A percentile compares a stretch with the other conserved stretches of the same genome.
These are phyloP conservation scores for Euclidia mi DNA, from an alignment of 2,888 invertebrate species.

Conservation along the genomic window DNA sequence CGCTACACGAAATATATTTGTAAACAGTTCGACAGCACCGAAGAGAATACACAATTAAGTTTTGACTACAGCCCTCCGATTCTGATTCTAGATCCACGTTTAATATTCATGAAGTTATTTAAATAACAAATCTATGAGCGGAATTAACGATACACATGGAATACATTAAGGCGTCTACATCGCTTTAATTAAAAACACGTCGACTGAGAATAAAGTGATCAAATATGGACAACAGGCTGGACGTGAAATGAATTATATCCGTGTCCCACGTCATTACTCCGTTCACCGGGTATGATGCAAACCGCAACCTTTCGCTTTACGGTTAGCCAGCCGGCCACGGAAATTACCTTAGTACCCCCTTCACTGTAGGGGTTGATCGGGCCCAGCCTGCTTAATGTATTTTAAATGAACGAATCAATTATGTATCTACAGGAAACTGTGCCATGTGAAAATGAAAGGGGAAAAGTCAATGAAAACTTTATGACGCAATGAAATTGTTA, in stretches of 20 bases:
- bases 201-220: conserved; percentile 39
- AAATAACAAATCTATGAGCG: conserved; percentile 21
- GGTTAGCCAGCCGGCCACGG: conserved; percentile 51
- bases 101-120: conserved; percentile 39
- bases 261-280: conserved; percentile 40
- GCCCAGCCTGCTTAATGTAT: conserved; percentile 75
- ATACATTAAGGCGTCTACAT: conserved; percentile 26
- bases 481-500: conserved; percentile 63
- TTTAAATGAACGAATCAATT: conserved; percentile 81
- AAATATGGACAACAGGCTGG: conserved; percentile 39
- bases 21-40: background rate
- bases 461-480: conserved; percentile 67
- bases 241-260: conserved; percentile 51
- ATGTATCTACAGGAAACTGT: conserved; percentile 68
- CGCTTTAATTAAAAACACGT: conserved; percentile 45
- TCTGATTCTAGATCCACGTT: conserved; percentile 14
- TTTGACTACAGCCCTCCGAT: conserved; percentile 7
- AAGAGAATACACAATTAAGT: conserved; percentile 19
- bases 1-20: background rate
- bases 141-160: conserved; percentile 29
- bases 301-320: conserved; percentile 30
- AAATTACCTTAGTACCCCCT: conserved; percentile 70
- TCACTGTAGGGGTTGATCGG: conserved; percentile 63
- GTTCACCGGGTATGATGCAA: conserved; percentile 15
- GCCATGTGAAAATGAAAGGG: conserved; percentile 71